Base-by-base conservation (phyloP, 2,888 invertebrate genomes). In the Hirtodrosophila alboralis region DNA sequence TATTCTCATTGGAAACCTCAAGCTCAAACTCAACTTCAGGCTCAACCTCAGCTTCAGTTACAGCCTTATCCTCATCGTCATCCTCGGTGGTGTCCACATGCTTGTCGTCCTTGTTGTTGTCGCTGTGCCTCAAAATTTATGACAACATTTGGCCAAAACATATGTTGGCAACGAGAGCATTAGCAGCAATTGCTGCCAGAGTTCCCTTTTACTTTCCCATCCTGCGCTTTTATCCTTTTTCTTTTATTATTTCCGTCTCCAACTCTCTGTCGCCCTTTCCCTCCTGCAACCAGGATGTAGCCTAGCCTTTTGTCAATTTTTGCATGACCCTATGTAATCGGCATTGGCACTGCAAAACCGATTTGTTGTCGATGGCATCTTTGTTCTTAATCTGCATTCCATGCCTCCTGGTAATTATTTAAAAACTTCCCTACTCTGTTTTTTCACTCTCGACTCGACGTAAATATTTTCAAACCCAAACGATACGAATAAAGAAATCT, bases 121-220 rank as follows among this genome's bases (percentile, higher is more conserved):
- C 44, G 61, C 57, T 60, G 56, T 60, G 62, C 43, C 54, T 72
- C 65, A 62, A 66, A 86, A 86, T 86, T 87, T 87, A 86, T 87
- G 86, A 87, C 77, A 87, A 79, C 78, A 74, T 81, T 79, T 84
- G 77, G 84, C 75, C 70, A 75, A 79, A 87, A 81, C 86, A 87
- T 86, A 87, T 77, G 84, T 83, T 79, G 85, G 83, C 85, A 76
- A 68, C 61, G 49, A 53, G 64, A 70, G 63, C 79, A 81, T 86
- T 78, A 84, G 80, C 80, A 75, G 68, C 70, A 69, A 75, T 79
- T 71, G 68, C 72, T 64, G 43, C 34, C 54, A 31, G 47, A n/a
- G n/a, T n/a, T n/a, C 28, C 21, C 26, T 37, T 31, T 9, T 13
- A 4, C 3, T 10, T 4, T 0, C 14, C 6, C 31, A 3, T 13